These are phyloP conservation scores for Hetaerina titia DNA, from an alignment of 2,888 invertebrate species.

Conservation along the genomic window DNA sequence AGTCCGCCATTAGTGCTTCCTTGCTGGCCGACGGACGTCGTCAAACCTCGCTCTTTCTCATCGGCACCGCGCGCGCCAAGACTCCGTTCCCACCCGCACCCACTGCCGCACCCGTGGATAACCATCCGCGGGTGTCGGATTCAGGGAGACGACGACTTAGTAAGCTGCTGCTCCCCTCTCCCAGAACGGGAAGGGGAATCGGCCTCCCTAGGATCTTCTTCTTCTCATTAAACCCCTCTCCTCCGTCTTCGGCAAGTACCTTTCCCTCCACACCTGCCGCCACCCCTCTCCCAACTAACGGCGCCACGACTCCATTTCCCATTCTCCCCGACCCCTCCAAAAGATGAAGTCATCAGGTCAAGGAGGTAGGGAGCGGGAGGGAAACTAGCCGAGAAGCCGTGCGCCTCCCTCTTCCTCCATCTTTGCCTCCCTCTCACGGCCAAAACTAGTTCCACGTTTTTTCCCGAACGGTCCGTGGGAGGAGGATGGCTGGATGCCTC, in stretches of 20 bases:
- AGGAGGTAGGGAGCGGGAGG: neutral
- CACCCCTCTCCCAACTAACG: neutral
- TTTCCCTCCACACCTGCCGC: neutral
- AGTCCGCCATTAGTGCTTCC: neutral
- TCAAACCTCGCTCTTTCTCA: neutral
- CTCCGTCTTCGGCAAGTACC: neutral
- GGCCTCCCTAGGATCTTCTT: neutral
- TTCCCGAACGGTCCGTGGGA: neutral
- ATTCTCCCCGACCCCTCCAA: neutral
- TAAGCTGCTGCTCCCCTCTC: neutral
- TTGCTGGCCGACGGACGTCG: neutral
- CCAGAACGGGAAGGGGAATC: neutral
- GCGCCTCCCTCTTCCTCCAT: neutral
- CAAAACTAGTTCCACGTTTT: constrained; percentile 11
- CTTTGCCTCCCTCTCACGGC: neutral
- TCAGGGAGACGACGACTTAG: constrained; percentile 41
- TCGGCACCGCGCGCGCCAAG: neutral
- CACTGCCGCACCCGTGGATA: constrained; percentile 5
- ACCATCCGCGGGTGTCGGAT: neutral
- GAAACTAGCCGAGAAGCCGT: neutral
- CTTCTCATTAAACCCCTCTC: neutral
- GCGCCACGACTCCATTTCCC: neutral
- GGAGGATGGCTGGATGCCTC: neutral
- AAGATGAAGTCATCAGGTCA: constrained; percentile 61
- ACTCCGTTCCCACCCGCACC: neutral